A percentile compares a stretch with the other conserved stretches of the same genome.
Evolutionary conservation across 2,113 vertebrate species (phyloP).

Genomic region (Sapajus apella): DNA sequence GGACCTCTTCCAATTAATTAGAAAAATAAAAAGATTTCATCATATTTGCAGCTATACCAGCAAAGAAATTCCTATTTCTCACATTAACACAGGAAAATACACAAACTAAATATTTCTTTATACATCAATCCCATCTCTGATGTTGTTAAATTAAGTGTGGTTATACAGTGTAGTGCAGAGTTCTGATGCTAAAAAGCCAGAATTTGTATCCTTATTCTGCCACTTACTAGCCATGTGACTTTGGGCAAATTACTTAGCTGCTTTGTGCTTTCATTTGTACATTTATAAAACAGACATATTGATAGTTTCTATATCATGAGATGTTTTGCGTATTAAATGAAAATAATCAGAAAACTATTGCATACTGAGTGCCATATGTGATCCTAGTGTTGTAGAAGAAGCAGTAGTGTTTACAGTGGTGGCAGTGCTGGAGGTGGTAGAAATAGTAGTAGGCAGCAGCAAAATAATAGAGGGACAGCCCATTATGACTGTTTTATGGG

Average conservation of each 20-base stretch:
- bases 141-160: neutral
- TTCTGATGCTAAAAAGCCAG: neutral
- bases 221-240: neutral
- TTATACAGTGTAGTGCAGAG: neutral
- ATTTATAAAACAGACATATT: neutral
- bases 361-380: neutral
- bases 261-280: no score
- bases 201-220: neutral
- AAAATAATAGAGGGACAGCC: neutral
- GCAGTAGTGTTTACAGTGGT: fast-evolving
- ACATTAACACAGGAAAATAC: neutral
- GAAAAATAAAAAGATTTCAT: neutral
- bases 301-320: neutral
- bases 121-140: neutral
- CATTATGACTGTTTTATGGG: neutral
- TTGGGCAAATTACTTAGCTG: neutral
- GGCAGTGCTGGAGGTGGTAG: fast-evolving
- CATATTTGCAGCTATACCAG: neutral
- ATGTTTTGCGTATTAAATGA: neutral
- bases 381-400: neutral
- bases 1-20: neutral
- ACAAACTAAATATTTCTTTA: neutral
- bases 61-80: neutral
- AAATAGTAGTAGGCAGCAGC: neutral
- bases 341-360: neutral